Evolutionary conservation across 2,113 vertebrate genomes (phyloP).

Genomic region (Nibea albiflora): DNA sequence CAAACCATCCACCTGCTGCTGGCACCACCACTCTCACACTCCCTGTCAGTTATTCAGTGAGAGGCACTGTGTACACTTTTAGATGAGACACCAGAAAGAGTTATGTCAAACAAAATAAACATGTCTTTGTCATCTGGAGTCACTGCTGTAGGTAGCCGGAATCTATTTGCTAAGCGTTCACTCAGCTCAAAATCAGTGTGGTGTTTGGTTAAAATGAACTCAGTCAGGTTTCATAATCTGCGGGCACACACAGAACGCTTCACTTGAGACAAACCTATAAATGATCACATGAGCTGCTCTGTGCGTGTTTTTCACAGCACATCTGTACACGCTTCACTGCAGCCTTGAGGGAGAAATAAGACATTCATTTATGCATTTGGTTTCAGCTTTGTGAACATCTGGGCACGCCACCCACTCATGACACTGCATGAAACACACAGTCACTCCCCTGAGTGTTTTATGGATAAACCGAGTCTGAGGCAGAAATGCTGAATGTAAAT

Average conservation of each 20-base stretch:
- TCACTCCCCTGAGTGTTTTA: background rate
- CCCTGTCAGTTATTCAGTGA: conserved; percentile 66
- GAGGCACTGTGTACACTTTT: conserved; percentile 18
- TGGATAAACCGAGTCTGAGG: conserved; percentile 9
- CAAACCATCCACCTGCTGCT: conserved; percentile 71
- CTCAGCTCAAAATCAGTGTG: conserved; percentile 4
- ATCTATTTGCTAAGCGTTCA: background rate
- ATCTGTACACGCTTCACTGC: conserved; percentile 43
- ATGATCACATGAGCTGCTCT: background rate
- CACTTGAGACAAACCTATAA: conserved; percentile 20
- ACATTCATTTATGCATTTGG: conserved; percentile 49
- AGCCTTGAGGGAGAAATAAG: conserved; percentile 27
- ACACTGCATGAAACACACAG: background rate
- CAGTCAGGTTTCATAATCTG: conserved; percentile 28
- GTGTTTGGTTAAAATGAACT: conserved; percentile 5
- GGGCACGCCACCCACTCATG: conserved; percentile 32
- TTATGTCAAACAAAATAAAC: conserved; percentile 7
- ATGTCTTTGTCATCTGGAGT: conserved; percentile 7
- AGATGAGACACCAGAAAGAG: background rate
- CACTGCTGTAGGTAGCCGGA: background rate
- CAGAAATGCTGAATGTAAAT: background rate
- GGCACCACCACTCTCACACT: conserved; percentile 54
- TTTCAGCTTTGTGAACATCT: conserved; percentile 55
- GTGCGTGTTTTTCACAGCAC: background rate
- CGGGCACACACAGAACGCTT: background rate